Base-by-base conservation (phyloP, 2,113 vertebrate genomes). In the Austrofundulus limnaeus region DNA sequence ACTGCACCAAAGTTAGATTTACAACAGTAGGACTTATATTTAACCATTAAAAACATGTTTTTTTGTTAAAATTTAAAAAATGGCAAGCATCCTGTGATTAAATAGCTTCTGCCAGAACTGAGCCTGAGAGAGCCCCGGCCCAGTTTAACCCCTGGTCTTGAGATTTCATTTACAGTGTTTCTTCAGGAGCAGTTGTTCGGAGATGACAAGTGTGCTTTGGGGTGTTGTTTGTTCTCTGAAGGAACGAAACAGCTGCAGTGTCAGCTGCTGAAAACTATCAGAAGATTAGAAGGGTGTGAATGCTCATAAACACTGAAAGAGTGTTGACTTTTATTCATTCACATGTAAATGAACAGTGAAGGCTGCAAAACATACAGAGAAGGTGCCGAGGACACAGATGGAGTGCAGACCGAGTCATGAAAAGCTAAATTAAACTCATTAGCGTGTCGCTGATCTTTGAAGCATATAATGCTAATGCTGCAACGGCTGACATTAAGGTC, bases 231-330 rank as follows among this genome's bases (percentile, higher is more conserved):
- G 56, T 78, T 52, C 55, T 61, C 48, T 49, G 13, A 1, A 41
- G 19, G 23, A 62, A 10, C 69, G 78, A 66, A 55, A 48, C 34
- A 38, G 23, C 62, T 79, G 60, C 3, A 28, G 46, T n/a, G 68
- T 78, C 49, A 66, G 58, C 61, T 76, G 74, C 25, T 59, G 42
- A 72, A 72, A 72, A 52, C 60, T 52, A 69, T 61, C 58, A 70
- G 68, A 80, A 51, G 45, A 61, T 43, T 20, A 28, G 45, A 63
- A 48, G 37, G 47, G 66, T 81, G 83, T 46, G 54, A 85, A 82
- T 17, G 13, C 31, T 47, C 59, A 70, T 57, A 25, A 73, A 64
- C 56, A 56, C 50, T 59, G 73, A 73, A 72, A 66, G 23, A 5
- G 70, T 49, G 57, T 65, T 75, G 63, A 74, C 24, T 63, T 81